Conservation (phyloP, 1,140 invertebrate genomes). For the Anoplolepis gracilipes region DNA sequence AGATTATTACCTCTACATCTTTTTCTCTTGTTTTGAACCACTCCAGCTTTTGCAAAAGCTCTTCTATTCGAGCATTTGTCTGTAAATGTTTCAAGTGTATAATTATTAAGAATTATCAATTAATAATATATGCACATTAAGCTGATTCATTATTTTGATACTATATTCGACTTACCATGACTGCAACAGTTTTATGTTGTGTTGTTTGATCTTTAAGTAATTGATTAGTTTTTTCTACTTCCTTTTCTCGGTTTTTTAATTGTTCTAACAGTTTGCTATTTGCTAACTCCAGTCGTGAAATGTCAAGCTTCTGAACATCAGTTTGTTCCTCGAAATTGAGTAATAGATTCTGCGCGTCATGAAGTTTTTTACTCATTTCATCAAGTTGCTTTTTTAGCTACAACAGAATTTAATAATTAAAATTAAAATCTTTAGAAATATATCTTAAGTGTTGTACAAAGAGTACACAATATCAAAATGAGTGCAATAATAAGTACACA, state of each 20-base stretch:
- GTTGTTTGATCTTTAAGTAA: slow-evolving; percentile 55
- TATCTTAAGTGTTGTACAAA: slow-evolving; percentile 2
- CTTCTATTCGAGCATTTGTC: slow-evolving; percentile 70
- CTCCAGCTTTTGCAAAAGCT: slow-evolving; percentile 70
- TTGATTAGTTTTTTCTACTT: slow-evolving; percentile 60
- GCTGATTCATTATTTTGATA: neutral
- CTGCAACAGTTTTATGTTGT: slow-evolving; percentile 50
- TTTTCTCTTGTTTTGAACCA: slow-evolving; percentile 66
- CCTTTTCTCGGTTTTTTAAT: slow-evolving; percentile 71
- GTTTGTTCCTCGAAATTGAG: slow-evolving; percentile 79
- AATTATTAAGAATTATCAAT: neutral
- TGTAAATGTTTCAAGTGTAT: slow-evolving; percentile 60
- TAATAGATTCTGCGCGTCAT: slow-evolving; percentile 74
- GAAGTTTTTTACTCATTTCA: slow-evolving; percentile 77
- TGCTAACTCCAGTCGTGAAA: slow-evolving; percentile 75
- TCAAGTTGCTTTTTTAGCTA: slow-evolving; percentile 78
- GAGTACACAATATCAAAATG: neutral
- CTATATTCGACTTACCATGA: slow-evolving; percentile 65
- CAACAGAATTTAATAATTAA: slow-evolving; percentile 20
- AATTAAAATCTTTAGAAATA: slow-evolving; percentile 31
- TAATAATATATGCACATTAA: neutral
- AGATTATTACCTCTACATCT: slow-evolving; percentile 54
- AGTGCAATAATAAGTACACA: neutral
- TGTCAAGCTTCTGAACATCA: slow-evolving; percentile 76
- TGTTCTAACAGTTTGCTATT: slow-evolving; percentile 76